Base-by-base conservation (phyloP, 1,140 invertebrate genomes). In the Orchesella cincta region DNA sequence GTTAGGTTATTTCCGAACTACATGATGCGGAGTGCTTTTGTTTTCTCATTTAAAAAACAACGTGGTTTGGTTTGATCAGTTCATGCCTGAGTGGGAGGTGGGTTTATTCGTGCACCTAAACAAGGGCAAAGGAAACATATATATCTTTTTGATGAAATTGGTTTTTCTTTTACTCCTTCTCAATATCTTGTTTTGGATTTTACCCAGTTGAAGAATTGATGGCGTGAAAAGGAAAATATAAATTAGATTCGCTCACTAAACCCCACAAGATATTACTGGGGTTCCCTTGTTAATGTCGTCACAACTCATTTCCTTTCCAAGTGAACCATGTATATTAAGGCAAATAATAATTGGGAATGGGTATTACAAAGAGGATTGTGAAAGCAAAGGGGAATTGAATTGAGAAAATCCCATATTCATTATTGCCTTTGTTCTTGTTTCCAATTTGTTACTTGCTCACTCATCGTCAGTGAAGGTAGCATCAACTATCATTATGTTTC, bases 301-400 rank as follows among this genome's bases (percentile, higher is more conserved):
- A 67, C 62, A 67, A 67, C 62, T 67, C 62, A 67, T 67, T 67
- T 67, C 62, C 62, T 29, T 67, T 67, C 31, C 62, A 67, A 67
- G 3, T 67, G 62, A 67, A 23, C 62, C 62, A 33, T 67, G 31
- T 8, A 67, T 67, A 67, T 67, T 67, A 67, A 67, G 31, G 62
- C 26, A 67, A 67, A 67, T 67, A 67, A 33, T 67, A 67, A 67
- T 67, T 67, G 62, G 29, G n/a, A n/a, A n/a, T n/a, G n/a, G n/a
- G n/a, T n/a, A n/a, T n/a, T n/a, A n/a, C n/a, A n/a, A 67, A 29
- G 62, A 29, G 62, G 33, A 67, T 31, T 28, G 54, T 14, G 33
- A 67, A 67, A 67, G 31, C 8, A 67, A 31, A 46, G n/a, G n/a
- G n/a, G n/a, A n/a, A n/a, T n/a, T n/a, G n/a, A n/a, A n/a, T n/a